Evolutionary conservation across 1,140 invertebrate species (phyloP).

Genomic region (Zelostemma sp.): DNA sequence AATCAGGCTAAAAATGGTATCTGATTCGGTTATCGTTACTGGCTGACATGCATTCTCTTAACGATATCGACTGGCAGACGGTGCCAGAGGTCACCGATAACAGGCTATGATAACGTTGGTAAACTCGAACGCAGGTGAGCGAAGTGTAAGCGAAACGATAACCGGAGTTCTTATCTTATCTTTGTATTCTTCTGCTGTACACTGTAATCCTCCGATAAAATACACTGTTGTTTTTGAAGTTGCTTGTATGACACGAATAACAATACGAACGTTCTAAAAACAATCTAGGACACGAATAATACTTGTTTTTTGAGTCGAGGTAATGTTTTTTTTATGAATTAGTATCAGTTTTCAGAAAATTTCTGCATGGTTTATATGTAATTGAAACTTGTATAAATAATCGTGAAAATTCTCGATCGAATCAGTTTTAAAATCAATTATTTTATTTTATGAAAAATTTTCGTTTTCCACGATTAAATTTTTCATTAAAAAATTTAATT

Average conservation of each 20-base stretch:
- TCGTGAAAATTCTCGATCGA: no score
- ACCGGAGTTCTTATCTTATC: constrained; percentile 39
- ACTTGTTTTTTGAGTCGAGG: no score
- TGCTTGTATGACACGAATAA: constrained; percentile 21
- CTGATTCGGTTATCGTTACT: constrained; percentile 44
- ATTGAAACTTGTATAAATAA: no score
- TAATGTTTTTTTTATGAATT: no score
- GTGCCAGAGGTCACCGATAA: constrained; percentile 51
- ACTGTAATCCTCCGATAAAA: constrained; percentile 35
- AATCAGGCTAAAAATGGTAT: no score
- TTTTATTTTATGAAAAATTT: background rate
- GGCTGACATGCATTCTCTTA: constrained; percentile 39
- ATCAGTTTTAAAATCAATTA: no score
- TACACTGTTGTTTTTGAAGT: constrained; percentile 31
- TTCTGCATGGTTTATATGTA: background rate
- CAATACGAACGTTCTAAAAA: background rate
- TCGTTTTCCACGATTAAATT: background rate
- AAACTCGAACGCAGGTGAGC: constrained; percentile 48
- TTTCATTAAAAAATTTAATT: background rate
- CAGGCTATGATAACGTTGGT: constrained; percentile 35
- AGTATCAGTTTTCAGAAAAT: no score
- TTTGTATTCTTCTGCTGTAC: constrained; percentile 20
- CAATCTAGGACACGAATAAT: no score
- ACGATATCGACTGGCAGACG: constrained; percentile 37
- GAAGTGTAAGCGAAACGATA: constrained; percentile 37